Base-by-base conservation (phyloP, 2,888 invertebrate genomes). In the Hoplodrina ambigua region DNA sequence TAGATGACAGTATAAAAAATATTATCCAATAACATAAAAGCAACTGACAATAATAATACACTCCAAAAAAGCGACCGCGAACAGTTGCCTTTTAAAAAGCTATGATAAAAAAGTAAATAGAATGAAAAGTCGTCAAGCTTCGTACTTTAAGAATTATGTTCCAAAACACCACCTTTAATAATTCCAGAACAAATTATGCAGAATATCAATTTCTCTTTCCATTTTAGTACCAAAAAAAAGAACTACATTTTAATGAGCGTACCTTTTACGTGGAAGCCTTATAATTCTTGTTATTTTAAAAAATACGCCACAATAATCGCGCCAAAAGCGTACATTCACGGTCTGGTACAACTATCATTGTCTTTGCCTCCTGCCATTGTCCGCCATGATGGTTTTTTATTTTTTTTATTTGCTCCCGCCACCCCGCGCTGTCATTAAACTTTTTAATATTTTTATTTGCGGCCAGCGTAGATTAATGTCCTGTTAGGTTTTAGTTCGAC, bases 301-400 rank as follows among this genome's bases (percentile, higher is more conserved):
- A 85, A 84, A 86, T 76, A 83, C 82, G 69, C 83, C 81, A 79
- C 77, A 85, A 85, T 86, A 83, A 78, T 74, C 69, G 80, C 69
- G 60, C 82, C 75, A 85, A 82, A 85, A 81, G 81, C 72, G 78
- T 72, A 78, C 72, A 83, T 90, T 90, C 85, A 90, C 90, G 90
- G 90, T 90, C 90, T 90, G 90, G 86, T 90, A 88, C 86, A 87
- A 90, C 88, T 87, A 90, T 90, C 88, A 89, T 90, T 90, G 89
- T 90, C 86, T 87, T 84, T 84, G 81, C 86, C 85, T 85, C 84
- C 86, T 82, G 83, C 85, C 83, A 88, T 88, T 88, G 89, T 89
- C 84, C 84, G 85, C 87, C 84, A 86, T 86, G 81, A 83, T 87
- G 83, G 11, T 78, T 78, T 84, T 83, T 55, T 54, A 44, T 65